Conservation (phyloP, 2,888 invertebrate genomes). For the Erebia ligea region DNA sequence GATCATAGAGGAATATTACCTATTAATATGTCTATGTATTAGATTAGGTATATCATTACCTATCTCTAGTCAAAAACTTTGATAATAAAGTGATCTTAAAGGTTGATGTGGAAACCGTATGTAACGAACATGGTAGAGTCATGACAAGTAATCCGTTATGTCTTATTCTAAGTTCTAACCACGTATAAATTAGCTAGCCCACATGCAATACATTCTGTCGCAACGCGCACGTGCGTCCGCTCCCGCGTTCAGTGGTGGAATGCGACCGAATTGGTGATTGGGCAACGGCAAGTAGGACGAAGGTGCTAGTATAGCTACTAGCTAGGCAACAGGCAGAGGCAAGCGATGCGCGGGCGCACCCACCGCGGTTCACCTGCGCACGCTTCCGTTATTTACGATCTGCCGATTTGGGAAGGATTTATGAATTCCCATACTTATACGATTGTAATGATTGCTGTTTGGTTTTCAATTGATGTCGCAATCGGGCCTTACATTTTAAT, state of each 20-base stretch:
- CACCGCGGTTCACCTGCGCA: conserved; percentile 14
- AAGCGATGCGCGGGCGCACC: conserved; percentile 18
- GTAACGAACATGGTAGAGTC: neutral
- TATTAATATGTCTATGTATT: no score
- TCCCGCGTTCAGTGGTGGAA: conserved; percentile 60
- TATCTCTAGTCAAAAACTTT: no score
- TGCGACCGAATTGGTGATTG: conserved; percentile 62
- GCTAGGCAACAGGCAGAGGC: neutral
- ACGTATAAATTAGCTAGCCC: neutral
- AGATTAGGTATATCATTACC: no score
- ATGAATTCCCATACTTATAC: conserved; percentile 7
- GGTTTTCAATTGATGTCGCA: neutral
- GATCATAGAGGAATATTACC: no score
- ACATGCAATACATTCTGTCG: conserved; percentile 24
- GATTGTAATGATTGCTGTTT: neutral
- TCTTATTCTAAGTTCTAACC: neutral
- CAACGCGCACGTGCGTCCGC: conserved; percentile 57
- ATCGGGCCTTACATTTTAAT: no score
- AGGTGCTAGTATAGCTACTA: neutral
- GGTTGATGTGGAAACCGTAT: no score
- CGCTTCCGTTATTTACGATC: conserved; percentile 16
- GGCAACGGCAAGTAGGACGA: conserved; percentile 40
- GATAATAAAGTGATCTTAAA: no score
- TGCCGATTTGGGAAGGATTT: conserved; percentile 17
- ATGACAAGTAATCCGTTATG: neutral